These are phyloP conservation scores for Bilobella aurantiaca DNA, from an alignment of 1,140 invertebrate genomes.

Conservation along the genomic window DNA sequence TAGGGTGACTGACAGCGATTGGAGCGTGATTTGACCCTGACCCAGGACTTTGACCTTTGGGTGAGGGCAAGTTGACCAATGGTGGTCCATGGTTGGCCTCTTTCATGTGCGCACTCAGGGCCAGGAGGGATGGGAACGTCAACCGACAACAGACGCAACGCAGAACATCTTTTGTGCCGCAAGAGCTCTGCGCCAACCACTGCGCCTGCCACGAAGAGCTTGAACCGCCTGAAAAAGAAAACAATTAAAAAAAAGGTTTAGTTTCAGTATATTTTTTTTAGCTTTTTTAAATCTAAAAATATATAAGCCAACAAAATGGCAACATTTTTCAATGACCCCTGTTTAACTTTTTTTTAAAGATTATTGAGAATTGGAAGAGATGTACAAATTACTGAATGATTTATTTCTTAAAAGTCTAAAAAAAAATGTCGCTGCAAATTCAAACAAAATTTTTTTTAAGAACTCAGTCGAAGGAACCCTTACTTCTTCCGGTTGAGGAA, in stretches of 20 bases:
- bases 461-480: too few species aligned
- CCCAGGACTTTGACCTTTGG: slow-evolving; percentile 44
- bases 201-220: slow-evolving; percentile 74
- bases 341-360: too few species aligned
- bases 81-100: slow-evolving; percentile 77
- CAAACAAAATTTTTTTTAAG: too few species aligned
- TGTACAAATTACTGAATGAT: too few species aligned
- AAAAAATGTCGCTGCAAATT: too few species aligned
- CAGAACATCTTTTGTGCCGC: slow-evolving; percentile 83
- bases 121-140: slow-evolving; percentile 76
- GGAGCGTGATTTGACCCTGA: slow-evolving; percentile 44
- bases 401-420: too few species aligned
- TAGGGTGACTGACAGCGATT: slow-evolving; percentile 39
- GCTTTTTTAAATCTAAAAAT: too few species aligned
- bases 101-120: slow-evolving; percentile 88
- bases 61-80: slow-evolving; percentile 48
- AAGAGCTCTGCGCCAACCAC: slow-evolving; percentile 85
- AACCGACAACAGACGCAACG: slow-evolving; percentile 95
- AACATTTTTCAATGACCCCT: too few species aligned
- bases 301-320: too few species aligned
- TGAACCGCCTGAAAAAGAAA: slow-evolving; percentile 22
- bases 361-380: too few species aligned
- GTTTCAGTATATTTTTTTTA: too few species aligned
- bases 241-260: too few species aligned
- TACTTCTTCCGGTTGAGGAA: slow-evolving; percentile 26